phyloP scores from a whole-genome alignment of 2,113 vertebrate species.

The Platysternon megacephalum region DNA sequence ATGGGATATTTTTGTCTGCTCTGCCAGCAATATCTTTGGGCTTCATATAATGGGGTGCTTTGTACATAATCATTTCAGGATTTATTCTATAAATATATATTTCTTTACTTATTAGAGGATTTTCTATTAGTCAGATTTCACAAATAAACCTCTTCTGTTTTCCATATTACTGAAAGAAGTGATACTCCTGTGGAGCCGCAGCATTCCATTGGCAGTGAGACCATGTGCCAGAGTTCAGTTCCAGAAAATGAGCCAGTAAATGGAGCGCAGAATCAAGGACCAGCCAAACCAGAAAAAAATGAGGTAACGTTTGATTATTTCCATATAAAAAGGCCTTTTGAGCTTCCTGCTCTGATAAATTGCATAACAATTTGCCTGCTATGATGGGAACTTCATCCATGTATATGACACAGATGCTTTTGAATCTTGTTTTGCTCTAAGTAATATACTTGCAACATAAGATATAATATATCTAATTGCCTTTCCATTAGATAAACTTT shows the following conservation, averaged over 20 bases:
- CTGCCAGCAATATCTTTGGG: neutral
- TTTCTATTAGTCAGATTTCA: neutral
- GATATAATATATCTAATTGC: neutral
- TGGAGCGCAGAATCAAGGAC: constrained; percentile 80
- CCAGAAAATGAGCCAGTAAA: constrained; percentile 81
- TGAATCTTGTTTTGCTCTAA: constrained; percentile 8
- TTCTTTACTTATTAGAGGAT: neutral
- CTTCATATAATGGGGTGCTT: neutral
- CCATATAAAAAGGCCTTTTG: constrained; percentile 42
- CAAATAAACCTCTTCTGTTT: constrained; percentile 31
- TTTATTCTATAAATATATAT: neutral
- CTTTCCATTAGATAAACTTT: neutral
- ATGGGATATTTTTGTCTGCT: neutral
- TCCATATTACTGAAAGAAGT: constrained; percentile 76
- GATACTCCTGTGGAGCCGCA: constrained; percentile 88
- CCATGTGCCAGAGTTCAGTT: constrained; percentile 74
- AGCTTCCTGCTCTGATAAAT: neutral
- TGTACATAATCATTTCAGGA: neutral
- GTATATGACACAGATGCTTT: neutral
- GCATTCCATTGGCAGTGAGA: constrained; percentile 79
- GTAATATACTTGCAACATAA: neutral
- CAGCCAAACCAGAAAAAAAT: constrained; percentile 83
- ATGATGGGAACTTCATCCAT: constrained; percentile 12
- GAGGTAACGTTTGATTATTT: constrained; percentile 83
- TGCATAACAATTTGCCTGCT: constrained; percentile 38